These are phyloP conservation scores for Leontopithecus rosalia DNA, from an alignment of 2,797 vertebrate species.

Conservation along the genomic window DNA sequence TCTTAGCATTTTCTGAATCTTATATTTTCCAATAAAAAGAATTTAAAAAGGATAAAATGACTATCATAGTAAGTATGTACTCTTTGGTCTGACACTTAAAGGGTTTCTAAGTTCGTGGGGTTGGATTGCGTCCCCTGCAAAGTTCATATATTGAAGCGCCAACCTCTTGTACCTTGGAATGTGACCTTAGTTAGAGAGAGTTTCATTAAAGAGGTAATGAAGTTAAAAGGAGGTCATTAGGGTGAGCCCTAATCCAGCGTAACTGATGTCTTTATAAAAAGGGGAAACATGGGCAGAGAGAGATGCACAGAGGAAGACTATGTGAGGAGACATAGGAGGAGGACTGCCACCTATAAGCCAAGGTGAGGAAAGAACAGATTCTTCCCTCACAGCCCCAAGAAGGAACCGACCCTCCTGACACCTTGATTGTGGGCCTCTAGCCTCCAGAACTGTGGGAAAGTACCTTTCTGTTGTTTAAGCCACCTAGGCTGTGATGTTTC, in stretches of 20 bases:
- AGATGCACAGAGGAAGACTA: background rate
- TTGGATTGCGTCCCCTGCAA: background rate
- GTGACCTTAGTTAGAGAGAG: background rate
- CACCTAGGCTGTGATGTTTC: background rate
- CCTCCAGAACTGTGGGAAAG: background rate
- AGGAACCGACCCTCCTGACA: background rate
- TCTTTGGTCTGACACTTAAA: background rate
- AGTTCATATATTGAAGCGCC: background rate
- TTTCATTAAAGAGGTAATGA: background rate
- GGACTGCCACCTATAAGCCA: background rate
- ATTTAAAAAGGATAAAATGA: background rate
- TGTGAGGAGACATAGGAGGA: background rate
- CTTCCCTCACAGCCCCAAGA: background rate
- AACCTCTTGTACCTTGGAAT: background rate
- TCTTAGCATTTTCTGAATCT: background rate
- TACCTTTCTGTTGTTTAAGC: background rate
- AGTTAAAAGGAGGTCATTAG: background rate
- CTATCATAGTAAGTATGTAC: background rate
- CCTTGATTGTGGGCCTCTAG: background rate
- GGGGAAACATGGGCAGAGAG: background rate
- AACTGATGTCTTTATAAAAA: background rate
- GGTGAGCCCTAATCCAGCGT: background rate
- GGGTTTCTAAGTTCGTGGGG: background rate
- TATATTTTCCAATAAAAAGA: background rate
- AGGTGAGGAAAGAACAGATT: background rate